phyloP scores from a whole-genome alignment of 2,113 vertebrate genomes.

The Ornithorhynchus anatinus region DNA sequence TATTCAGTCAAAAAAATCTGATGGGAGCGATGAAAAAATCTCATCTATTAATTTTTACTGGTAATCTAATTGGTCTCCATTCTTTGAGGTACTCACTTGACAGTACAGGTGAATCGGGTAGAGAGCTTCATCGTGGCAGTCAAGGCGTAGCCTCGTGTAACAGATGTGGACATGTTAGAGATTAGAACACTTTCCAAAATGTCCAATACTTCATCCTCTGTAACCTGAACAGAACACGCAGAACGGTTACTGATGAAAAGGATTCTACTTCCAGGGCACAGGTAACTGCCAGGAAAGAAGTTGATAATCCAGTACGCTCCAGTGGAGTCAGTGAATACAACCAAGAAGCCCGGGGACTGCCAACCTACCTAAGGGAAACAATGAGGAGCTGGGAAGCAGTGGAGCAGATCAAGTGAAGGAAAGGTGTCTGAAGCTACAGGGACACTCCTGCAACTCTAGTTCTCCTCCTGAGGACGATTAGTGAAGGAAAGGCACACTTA shows the following conservation, averaged over 20 bases:
- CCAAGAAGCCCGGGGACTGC: neutral
- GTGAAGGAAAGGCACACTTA: no score
- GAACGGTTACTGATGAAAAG: neutral
- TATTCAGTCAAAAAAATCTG: no score
- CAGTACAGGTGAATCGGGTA: conserved; percentile 91
- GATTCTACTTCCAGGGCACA: neutral
- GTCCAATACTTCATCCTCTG: conserved; percentile 97
- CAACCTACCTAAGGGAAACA: neutral
- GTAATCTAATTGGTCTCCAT: neutral
- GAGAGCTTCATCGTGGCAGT: conserved; percentile 99
- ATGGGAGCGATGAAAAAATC: no score
- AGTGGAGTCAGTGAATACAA: neutral
- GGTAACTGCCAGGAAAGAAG: neutral
- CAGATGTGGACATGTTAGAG: conserved; percentile 93
- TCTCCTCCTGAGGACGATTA: no score
- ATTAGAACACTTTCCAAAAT: conserved; percentile 96
- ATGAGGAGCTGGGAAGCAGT: neutral
- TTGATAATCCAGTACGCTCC: neutral
- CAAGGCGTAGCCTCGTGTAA: conserved; percentile 93
- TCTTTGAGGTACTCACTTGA: conserved; percentile 83
- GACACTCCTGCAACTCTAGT: no score
- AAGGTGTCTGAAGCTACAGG: no score
- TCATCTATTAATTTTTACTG: no score
- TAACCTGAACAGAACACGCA: conserved; percentile 76
- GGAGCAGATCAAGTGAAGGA: neutral